These are phyloP conservation scores for Cryptomyrus ogoouensis DNA, from an alignment of 2,113 vertebrate genomes.

Conservation along the genomic window DNA sequence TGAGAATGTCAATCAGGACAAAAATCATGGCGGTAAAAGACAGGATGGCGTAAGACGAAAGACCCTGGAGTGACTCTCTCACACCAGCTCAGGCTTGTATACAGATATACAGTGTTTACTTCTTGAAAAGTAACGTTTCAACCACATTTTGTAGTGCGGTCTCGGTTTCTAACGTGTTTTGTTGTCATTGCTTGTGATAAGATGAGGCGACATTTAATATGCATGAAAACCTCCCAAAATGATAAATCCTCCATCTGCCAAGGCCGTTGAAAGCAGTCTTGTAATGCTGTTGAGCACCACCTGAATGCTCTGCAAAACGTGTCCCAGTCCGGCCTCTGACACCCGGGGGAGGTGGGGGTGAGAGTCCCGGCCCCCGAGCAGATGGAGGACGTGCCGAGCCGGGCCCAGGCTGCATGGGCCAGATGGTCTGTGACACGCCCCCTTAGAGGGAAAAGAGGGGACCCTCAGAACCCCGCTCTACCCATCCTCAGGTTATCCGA, in stretches of 20 bases:
- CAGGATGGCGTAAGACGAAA: not conserved
- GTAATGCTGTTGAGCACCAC: not conserved
- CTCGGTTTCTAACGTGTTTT: not conserved
- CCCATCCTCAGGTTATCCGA: not conserved
- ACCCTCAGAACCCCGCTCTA: not conserved
- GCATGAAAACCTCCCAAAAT: not conserved
- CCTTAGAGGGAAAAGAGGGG: conserved; percentile 24
- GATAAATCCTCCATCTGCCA: not conserved
- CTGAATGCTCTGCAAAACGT: not conserved
- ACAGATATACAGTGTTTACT: not conserved
- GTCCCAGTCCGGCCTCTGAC: not conserved
- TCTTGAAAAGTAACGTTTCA: not conserved
- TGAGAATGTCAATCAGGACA: not conserved
- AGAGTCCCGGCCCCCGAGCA: not conserved
- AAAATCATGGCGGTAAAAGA: not conserved
- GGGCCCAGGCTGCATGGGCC: conserved; percentile 24
- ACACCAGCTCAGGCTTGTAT: not conserved
- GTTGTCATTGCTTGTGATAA: not conserved
- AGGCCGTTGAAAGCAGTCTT: not conserved
- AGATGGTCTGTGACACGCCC: not conserved
- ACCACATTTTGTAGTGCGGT: not conserved
- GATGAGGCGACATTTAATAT: not conserved
- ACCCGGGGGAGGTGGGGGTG: not conserved
- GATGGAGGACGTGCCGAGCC: conserved; percentile 35
- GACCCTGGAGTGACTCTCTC: not conserved